A percentile compares a stretch with the other conserved stretches of the same genome.
phyloP scores from a whole-genome alignment of 2,888 invertebrate genomes.

The Pseudococcus jackbeardsleyi region DNA sequence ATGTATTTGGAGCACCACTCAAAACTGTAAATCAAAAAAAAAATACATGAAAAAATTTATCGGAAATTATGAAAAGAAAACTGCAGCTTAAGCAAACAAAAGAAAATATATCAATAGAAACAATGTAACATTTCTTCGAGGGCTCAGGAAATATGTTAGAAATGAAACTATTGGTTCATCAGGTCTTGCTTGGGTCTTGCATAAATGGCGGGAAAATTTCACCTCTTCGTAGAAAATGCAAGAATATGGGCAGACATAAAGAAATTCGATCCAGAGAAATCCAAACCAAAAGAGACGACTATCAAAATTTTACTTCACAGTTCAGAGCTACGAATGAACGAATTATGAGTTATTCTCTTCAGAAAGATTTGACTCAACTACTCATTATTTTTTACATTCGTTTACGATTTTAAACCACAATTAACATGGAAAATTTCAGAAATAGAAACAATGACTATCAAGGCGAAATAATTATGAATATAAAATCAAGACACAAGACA shows the following conservation, averaged over 20 bases:
- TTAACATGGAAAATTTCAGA: not conserved
- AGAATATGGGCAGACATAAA: not conserved
- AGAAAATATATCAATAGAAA: not conserved
- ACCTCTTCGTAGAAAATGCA: not conserved
- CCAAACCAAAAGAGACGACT: too few species aligned
- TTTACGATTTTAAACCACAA: not conserved
- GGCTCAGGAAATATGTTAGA: too few species aligned
- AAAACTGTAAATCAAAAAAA: conserved; percentile 48
- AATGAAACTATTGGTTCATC: not conserved
- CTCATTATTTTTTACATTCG: not conserved
- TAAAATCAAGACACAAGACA: not conserved
- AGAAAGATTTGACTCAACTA: too few species aligned
- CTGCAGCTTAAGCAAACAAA: not conserved
- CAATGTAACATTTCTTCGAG: not conserved
- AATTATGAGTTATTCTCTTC: too few species aligned
- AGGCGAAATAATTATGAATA: not conserved
- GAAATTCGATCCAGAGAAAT: too few species aligned
- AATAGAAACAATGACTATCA: not conserved
- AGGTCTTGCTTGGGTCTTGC: not conserved
- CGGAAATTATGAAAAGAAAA: not conserved
- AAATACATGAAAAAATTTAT: not conserved
- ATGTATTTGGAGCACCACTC: conserved; percentile 79
- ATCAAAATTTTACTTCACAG: too few species aligned
- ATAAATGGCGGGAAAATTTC: not conserved
- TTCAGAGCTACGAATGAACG: too few species aligned